These are phyloP conservation scores for Anhinga anhinga DNA, from an alignment of 2,113 vertebrate genomes.

Conservation along the genomic window DNA sequence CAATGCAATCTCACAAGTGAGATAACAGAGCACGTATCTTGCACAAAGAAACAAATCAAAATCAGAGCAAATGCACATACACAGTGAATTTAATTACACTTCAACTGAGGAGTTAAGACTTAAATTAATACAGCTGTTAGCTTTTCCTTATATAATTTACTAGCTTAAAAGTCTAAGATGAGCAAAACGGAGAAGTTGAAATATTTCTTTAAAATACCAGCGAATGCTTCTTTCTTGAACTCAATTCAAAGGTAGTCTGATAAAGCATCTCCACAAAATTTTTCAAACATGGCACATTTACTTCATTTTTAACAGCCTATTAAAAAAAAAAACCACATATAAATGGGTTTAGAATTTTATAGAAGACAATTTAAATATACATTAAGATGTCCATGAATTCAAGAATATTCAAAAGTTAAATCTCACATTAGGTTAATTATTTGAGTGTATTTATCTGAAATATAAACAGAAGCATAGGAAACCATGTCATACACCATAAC, in stretches of 20 bases:
- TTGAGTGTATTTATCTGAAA: neutral
- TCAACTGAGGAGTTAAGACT: neutral
- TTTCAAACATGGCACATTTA: slow-evolving; percentile 98
- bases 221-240: slow-evolving; percentile 98
- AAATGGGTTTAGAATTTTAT: neutral
- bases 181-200: slow-evolving; percentile 31
- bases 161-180: neutral
- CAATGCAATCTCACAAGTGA: neutral
- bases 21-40: neutral
- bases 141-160: neutral
- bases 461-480: neutral
- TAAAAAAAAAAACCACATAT: slow-evolving; percentile 36
- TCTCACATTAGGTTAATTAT: neutral
- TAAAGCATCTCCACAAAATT: slow-evolving; percentile 99
- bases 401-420: neutral
- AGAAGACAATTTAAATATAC: neutral
- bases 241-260: slow-evolving; percentile 98
- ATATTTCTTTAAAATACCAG: slow-evolving; percentile 82
- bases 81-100: neutral
- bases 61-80: neutral
- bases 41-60: neutral
- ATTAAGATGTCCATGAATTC: neutral
- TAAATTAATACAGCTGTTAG: neutral
- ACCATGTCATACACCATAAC: neutral
- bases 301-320: slow-evolving; percentile 99